A percentile compares a stretch with the other conserved stretches of the same genome.
These are phyloP conservation scores for Merluccius polli DNA, from an alignment of 2,797 vertebrate genomes.

Conservation along the genomic window DNA sequence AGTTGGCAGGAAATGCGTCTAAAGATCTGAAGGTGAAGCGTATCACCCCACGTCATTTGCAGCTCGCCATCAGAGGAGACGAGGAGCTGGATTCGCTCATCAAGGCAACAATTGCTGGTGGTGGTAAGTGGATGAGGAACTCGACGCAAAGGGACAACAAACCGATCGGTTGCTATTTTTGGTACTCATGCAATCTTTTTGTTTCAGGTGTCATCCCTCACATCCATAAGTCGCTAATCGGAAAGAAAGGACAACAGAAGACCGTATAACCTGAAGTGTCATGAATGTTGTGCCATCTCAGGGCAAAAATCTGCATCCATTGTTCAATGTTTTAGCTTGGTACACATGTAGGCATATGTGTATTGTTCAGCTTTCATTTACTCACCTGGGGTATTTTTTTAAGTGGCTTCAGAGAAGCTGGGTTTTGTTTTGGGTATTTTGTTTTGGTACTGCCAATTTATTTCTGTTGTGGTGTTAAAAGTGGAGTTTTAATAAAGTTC, in stretches of 20 bases:
- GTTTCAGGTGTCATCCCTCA: conserved; percentile 77
- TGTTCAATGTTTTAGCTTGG: conserved; percentile 64
- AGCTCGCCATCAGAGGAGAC: conserved; percentile 80
- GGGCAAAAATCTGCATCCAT: conserved; percentile 56
- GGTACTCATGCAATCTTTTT: not conserved
- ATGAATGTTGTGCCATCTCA: conserved; percentile 55
- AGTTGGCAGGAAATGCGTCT: conserved; percentile 79
- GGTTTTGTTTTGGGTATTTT: conserved; percentile 42
- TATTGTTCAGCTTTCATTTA: conserved; percentile 68
- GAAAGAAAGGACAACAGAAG: conserved; percentile 83
- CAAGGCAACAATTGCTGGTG: conserved; percentile 80
- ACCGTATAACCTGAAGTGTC: conserved; percentile 68
- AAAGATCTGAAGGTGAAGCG: conserved; percentile 82
- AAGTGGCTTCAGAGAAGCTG: conserved; percentile 81
- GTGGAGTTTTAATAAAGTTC: conserved; percentile 75
- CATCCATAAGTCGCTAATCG: conserved; percentile 82
- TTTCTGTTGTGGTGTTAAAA: conserved; percentile 59
- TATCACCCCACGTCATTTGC: conserved; percentile 79
- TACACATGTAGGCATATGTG: conserved; percentile 46
- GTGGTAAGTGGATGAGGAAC: conserved; percentile 58
- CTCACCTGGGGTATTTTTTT: conserved; percentile 70
- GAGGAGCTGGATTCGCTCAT: conserved; percentile 81
- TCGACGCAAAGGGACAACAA: not conserved
- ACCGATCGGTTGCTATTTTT: not conserved
- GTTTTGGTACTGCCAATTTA: conserved; percentile 50